A percentile compares a stretch with the other conserved stretches of the same genome.
phyloP scores from a whole-genome alignment of 2,888 invertebrate species.

The Folsomia candida region DNA sequence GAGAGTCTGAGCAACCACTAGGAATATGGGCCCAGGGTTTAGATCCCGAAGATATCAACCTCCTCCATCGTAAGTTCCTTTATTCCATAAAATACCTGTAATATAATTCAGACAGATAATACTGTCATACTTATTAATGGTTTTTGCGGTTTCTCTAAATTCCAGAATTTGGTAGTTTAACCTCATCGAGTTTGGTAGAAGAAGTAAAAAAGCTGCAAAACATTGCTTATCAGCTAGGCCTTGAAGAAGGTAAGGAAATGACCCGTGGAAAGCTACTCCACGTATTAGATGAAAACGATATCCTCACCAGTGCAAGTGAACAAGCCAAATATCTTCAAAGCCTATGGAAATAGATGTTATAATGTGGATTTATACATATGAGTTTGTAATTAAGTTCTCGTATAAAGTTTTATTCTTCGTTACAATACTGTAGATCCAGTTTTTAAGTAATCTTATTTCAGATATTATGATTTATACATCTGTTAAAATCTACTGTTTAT shows the following conservation, averaged over 20 bases:
- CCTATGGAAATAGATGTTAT: conserved; percentile 32
- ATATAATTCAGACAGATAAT: neutral
- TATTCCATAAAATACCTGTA: neutral
- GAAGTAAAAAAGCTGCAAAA: conserved; percentile 94
- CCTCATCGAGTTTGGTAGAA: conserved; percentile 79
- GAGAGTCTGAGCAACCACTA: conserved; percentile 58
- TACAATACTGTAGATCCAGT: too few species aligned
- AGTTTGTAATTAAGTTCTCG: too few species aligned
- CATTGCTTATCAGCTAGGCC: conserved; percentile 86
- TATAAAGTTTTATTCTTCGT: too few species aligned
- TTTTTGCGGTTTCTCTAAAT: conserved; percentile 19
- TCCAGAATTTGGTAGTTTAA: conserved; percentile 62
- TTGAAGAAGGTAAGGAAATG: conserved; percentile 95
- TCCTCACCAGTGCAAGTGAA: conserved; percentile 33
- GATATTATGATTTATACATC: too few species aligned
- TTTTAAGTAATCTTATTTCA: too few species aligned
- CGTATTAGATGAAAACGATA: conserved; percentile 58
- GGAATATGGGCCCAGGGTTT: conserved; percentile 67
- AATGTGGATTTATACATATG: too few species aligned
- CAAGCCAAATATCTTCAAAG: conserved; percentile 37
- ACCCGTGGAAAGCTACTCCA: conserved; percentile 91
- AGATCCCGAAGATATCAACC: conserved; percentile 69
- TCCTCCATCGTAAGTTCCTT: conserved; percentile 70
- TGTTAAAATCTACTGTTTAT: too few species aligned
- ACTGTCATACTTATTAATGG: too few species aligned